These are phyloP conservation scores for Agapetus fuscipes DNA, from an alignment of 2,888 invertebrate genomes.

Conservation along the genomic window DNA sequence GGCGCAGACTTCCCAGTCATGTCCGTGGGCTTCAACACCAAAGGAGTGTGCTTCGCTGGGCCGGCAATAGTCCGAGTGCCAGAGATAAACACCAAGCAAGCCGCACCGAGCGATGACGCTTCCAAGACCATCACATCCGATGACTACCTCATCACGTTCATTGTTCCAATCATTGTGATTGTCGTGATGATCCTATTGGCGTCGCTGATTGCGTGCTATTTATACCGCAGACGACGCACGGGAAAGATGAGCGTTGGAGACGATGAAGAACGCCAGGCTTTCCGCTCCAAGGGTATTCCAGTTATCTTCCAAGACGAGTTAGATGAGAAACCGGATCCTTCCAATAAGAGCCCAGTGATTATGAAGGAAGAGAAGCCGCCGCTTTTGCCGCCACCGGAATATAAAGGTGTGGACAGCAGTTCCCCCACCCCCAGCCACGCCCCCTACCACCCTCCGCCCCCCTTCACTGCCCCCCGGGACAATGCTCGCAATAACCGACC, in stretches of 20 bases:
- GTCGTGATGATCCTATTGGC: constrained; percentile 81
- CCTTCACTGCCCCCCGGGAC: constrained; percentile 66
- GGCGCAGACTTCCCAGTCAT: constrained; percentile 62
- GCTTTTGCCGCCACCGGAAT: constrained; percentile 69
- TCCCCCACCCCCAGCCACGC: constrained; percentile 33
- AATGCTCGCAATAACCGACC: constrained; percentile 64
- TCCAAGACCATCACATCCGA: constrained; percentile 34
- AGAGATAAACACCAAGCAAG: constrained; percentile 11
- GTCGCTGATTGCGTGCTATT: constrained; percentile 75
- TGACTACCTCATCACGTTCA: constrained; percentile 70
- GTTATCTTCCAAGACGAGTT: constrained; percentile 96
- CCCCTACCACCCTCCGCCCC: constrained; percentile 87
- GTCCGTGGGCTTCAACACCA: constrained; percentile 50
- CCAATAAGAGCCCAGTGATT: constrained; percentile 87
- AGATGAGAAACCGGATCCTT: constrained; percentile 84
- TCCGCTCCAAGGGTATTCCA: constrained; percentile 79
- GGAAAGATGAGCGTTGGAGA: constrained; percentile 68
- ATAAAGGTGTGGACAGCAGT: constrained; percentile 44
- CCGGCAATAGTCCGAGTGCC: constrained; percentile 13
- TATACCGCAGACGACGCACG: constrained; percentile 74
- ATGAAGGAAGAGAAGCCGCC: constrained; percentile 94
- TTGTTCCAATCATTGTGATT: constrained; percentile 83
- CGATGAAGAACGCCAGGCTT: constrained; percentile 74
- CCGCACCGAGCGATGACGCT: constrained; percentile 26
- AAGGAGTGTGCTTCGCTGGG: constrained; percentile 33